Evolutionary conservation across 2,113 vertebrate species (phyloP).

Genomic region (Dasyprocta punctata): DNA sequence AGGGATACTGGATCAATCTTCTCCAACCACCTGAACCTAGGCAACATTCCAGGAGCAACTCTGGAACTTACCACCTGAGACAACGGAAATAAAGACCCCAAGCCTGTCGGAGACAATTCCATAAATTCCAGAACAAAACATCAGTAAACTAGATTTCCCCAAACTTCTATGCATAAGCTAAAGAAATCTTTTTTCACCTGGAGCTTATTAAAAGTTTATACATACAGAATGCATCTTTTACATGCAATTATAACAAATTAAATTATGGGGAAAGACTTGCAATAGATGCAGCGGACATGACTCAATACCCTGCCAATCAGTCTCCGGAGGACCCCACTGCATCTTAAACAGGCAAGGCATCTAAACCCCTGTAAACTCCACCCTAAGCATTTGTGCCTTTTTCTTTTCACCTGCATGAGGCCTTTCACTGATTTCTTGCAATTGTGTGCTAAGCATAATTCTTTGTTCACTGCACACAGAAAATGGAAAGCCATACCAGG

Average conservation of each 20-base stretch:
- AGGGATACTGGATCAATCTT: not conserved
- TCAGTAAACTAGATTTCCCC: not conserved
- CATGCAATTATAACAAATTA: not conserved
- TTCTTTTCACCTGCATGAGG: not conserved
- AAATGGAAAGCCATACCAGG: not conserved
- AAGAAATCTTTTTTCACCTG: not conserved
- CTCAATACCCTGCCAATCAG: not conserved
- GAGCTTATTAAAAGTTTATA: not conserved
- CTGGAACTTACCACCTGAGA: not conserved
- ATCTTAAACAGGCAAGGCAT: not conserved
- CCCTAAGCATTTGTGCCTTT: too few relatives aligned
- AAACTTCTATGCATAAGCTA: not conserved
- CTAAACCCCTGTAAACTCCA: not conserved
- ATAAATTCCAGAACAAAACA: not conserved
- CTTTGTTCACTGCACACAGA: not conserved
- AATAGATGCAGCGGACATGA: not conserved
- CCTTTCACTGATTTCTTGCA: not conserved
- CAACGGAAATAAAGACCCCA: not conserved
- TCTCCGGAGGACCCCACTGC: not conserved
- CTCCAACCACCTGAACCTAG: not conserved
- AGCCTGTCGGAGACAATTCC: not conserved
- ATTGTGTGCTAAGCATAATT: not conserved
- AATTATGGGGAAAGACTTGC: not conserved
- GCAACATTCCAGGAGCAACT: not conserved
- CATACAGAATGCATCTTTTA: not conserved